Conservation (phyloP, 2,888 invertebrate genomes). For the Sphaeridia pumilis region DNA sequence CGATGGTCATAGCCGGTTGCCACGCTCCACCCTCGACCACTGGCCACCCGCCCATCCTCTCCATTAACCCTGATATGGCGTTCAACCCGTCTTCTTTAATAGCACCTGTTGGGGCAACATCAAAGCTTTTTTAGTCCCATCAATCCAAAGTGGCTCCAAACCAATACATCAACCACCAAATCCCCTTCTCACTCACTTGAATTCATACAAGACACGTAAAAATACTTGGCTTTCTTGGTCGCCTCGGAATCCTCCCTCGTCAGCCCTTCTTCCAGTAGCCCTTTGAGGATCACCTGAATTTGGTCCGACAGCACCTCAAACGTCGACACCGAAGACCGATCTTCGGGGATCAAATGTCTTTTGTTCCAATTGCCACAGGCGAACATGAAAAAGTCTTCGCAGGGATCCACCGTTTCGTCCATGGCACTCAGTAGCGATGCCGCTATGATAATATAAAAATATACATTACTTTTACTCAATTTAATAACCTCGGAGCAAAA, state of each 20-base stretch:
- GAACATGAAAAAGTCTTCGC: slow-evolving; percentile 72
- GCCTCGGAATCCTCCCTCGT: slow-evolving; percentile 57
- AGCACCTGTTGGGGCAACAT: slow-evolving; percentile 30
- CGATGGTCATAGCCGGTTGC: slow-evolving; percentile 49
- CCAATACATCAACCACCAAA: too few species aligned
- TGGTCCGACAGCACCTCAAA: slow-evolving; percentile 77
- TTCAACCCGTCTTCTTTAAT: slow-evolving; percentile 47
- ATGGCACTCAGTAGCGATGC: slow-evolving; percentile 66
- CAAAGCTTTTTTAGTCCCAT: too few species aligned
- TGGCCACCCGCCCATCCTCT: slow-evolving; percentile 72
- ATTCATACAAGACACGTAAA: slow-evolving; percentile 80
- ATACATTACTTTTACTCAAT: too few species aligned
- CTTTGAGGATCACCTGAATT: slow-evolving; percentile 47
- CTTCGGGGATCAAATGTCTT: slow-evolving; percentile 72
- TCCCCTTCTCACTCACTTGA: slow-evolving; percentile 76
- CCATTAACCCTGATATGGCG: slow-evolving; percentile 53
- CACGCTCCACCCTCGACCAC: slow-evolving; percentile 53
- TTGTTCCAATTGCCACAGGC: slow-evolving; percentile 83
- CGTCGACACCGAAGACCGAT: slow-evolving; percentile 67
- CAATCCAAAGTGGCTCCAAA: too few species aligned
- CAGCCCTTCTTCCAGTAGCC: slow-evolving; percentile 59
- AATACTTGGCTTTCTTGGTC: slow-evolving; percentile 69
- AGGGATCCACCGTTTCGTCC: slow-evolving; percentile 64
- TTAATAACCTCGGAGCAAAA: too few species aligned
- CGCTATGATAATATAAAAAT: slow-evolving; percentile 44